Conservation (phyloP, 2,888 invertebrate species). For the Euplexia lucipara region DNA sequence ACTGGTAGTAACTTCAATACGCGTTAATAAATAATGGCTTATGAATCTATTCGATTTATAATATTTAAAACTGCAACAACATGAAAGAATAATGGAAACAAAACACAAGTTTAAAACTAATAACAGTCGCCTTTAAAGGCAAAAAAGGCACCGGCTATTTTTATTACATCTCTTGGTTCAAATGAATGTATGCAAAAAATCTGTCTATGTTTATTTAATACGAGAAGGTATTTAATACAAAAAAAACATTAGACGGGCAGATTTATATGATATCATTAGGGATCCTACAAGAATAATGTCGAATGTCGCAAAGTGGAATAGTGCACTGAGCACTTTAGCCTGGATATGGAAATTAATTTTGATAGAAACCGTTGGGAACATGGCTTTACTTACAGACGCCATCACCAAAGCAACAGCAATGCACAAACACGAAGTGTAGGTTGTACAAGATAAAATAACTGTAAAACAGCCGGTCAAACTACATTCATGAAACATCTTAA, state of each 20-base stretch:
- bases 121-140: too few species aligned
- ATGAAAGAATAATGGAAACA: neutral
- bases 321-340: too few species aligned
- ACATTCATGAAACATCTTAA: too few species aligned
- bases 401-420: neutral
- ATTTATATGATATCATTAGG: slow-evolving; percentile 15
- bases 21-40: neutral
- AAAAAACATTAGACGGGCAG: slow-evolving; percentile 5
- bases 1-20: too few species aligned
- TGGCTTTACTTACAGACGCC: neutral
- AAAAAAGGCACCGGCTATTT: neutral
- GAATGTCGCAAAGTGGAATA: too few species aligned
- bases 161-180: neutral
- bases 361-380: too few species aligned
- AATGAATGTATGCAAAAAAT: slow-evolving; percentile 6
- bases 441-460: neutral
- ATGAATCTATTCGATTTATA: too few species aligned
- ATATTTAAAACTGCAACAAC: neutral
- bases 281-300: slow-evolving; percentile 26
- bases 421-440: too few species aligned
- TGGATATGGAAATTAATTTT: too few species aligned
- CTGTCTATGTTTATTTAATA: slow-evolving; percentile 5
- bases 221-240: slow-evolving; percentile 12
- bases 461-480: too few species aligned
- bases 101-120: neutral